Conservation (phyloP, 1,140 invertebrate species). For the Drosophila kohkoa region DNA sequence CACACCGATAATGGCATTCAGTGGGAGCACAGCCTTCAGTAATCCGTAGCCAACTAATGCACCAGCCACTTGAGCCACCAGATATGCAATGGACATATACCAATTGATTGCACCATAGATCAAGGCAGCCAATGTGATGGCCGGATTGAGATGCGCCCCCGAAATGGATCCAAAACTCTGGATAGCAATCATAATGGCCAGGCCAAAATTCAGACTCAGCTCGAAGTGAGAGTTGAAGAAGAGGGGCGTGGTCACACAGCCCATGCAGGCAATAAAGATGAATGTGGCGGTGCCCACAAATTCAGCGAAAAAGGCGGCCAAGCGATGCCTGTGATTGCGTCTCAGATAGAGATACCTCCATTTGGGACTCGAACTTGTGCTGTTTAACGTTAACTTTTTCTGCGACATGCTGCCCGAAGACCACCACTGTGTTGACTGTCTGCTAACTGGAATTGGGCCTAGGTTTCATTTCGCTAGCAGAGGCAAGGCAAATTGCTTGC, state of each 20-base stretch:
- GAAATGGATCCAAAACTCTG: conserved; percentile 92
- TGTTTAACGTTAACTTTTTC: conserved; percentile 40
- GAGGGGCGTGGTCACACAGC: conserved; percentile 85
- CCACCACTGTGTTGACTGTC: conserved; percentile 43
- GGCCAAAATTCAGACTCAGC: conserved; percentile 70
- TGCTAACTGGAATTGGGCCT: neutral
- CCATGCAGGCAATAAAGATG: conserved; percentile 91
- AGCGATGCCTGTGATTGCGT: conserved; percentile 14
- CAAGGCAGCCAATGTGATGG: conserved; percentile 91
- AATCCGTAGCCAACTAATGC: conserved; percentile 88
- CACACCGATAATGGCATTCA: conserved; percentile 68
- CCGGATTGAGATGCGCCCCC: conserved; percentile 96
- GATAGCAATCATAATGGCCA: conserved; percentile 84
- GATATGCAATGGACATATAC: conserved; percentile 89
- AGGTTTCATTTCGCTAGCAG: neutral
- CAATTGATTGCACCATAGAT: conserved; percentile 85
- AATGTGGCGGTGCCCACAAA: conserved; percentile 91
- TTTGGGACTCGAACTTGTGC: conserved; percentile 9
- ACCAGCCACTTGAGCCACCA: conserved; percentile 90
- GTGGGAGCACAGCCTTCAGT: conserved; percentile 88
- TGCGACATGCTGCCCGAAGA: conserved; percentile 58
- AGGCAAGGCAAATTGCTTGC: conserved; percentile 36
- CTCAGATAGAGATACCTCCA: conserved; percentile 34
- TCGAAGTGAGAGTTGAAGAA: conserved; percentile 64
- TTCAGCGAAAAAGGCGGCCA: conserved; percentile 86